Conservation (phyloP, 2,888 invertebrate genomes). For the Tortricodes alternella region DNA sequence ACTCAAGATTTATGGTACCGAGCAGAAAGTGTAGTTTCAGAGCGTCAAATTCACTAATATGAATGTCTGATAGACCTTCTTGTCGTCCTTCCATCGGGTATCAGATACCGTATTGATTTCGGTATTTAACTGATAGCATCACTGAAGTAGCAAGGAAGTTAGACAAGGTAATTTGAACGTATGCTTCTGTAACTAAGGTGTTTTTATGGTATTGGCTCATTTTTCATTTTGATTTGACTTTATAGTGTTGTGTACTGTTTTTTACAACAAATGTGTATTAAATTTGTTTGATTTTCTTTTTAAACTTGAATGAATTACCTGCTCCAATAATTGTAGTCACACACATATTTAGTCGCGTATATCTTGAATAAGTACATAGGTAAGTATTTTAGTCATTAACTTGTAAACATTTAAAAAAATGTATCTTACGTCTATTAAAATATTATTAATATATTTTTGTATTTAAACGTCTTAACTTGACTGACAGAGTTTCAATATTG, state of each 20-base stretch:
- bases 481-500: neutral
- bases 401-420: neutral
- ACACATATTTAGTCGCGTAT: no score
- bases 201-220: neutral
- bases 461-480: neutral
- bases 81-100: conserved; percentile 38
- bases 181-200: neutral
- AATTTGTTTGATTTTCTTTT: no score
- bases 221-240: no score
- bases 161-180: neutral
- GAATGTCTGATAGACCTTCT: conserved; percentile 70
- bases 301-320: no score
- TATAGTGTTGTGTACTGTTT: no score
- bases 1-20: conserved; percentile 34
- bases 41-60: conserved; percentile 76
- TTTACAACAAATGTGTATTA: no score
- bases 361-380: no score
- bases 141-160: neutral
- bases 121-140: neutral
- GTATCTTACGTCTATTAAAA: no score
- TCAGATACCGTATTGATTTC: conserved; percentile 20
- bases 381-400: no score
- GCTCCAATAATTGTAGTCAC: no score
- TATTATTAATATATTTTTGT: conserved; percentile 14
- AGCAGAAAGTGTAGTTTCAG: conserved; percentile 63